phyloP scores from a whole-genome alignment of 2,113 vertebrate genomes.

The Eretmochelys imbricata region DNA sequence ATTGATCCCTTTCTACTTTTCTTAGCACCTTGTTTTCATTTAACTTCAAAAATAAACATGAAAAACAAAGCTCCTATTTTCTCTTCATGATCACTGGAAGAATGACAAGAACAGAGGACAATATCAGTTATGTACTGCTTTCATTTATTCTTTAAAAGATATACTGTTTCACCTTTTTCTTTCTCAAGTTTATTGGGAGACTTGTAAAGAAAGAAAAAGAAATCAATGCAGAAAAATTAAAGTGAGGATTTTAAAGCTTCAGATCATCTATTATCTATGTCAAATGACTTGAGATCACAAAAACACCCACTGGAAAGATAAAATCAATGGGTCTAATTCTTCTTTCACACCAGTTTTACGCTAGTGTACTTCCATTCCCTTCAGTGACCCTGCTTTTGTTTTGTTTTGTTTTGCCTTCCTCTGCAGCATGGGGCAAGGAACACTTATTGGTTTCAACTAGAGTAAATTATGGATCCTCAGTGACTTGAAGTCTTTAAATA shows the following conservation, averaged over 20 bases:
- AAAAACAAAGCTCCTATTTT: neutral
- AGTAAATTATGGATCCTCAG: neutral
- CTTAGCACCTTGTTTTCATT: neutral
- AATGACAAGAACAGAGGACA: neutral
- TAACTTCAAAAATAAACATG: neutral
- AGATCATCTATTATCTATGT: neutral
- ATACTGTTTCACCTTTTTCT: neutral
- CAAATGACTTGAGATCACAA: neutral
- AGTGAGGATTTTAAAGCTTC: neutral
- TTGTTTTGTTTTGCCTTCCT: neutral
- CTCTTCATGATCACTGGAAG: neutral
- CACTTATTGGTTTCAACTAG: neutral
- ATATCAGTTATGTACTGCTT: neutral
- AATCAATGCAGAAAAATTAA: neutral
- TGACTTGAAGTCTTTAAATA: neutral
- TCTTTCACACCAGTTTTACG: neutral
- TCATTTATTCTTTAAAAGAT: neutral
- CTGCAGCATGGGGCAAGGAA: neutral
- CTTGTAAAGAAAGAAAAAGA: neutral
- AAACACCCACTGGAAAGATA: neutral
- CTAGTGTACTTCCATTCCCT: neutral
- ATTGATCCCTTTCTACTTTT: neutral
- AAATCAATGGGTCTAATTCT: neutral
- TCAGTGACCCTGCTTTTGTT: neutral
- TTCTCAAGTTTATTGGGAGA: neutral